A percentile compares a stretch with the other conserved stretches of the same genome.
phyloP scores from a whole-genome alignment of 2,888 invertebrate genomes.

The Argynnis bischoffii region DNA sequence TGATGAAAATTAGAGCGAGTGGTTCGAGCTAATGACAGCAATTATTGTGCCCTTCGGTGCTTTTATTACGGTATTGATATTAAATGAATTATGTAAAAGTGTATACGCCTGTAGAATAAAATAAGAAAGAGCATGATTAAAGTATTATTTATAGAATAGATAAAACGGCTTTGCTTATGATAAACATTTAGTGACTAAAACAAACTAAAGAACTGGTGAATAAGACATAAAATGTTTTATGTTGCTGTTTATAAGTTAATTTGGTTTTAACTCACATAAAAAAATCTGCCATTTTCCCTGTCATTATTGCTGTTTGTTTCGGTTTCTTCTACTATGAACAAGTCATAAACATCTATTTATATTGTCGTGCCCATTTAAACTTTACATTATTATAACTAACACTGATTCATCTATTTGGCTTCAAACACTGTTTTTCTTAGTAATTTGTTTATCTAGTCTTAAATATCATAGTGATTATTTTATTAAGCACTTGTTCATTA shows the following conservation, averaged over 20 bases:
- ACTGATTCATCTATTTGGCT: slow-evolving; percentile 4
- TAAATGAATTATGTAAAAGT: slow-evolving; percentile 44
- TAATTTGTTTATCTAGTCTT: background rate
- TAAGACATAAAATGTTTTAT: slow-evolving; percentile 36
- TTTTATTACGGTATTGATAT: slow-evolving; percentile 45
- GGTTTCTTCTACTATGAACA: slow-evolving; percentile 20
- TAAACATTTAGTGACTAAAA: slow-evolving; percentile 21
- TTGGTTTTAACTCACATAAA: slow-evolving; percentile 33
- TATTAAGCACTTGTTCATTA: background rate
- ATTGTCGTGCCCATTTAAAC: slow-evolving; percentile 12
- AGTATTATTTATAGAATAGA: slow-evolving; percentile 1
- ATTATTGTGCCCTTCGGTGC: slow-evolving; percentile 56
- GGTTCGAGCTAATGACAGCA: slow-evolving; percentile 57
- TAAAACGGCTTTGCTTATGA: slow-evolving; percentile 2
- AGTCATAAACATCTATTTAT: slow-evolving; percentile 24
- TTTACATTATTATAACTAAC: slow-evolving; percentile 6
- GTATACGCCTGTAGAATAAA: slow-evolving; percentile 36
- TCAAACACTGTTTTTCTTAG: background rate
- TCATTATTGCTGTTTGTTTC: slow-evolving; percentile 27
- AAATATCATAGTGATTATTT: background rate
- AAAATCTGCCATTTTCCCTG: slow-evolving; percentile 29
- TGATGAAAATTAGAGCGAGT: slow-evolving; percentile 58
- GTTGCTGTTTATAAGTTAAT: slow-evolving; percentile 32
- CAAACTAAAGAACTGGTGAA: slow-evolving; percentile 22
- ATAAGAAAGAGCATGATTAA: slow-evolving; percentile 14